Conservation (phyloP, 1,140 invertebrate genomes). For the Bombus waltoni region DNA sequence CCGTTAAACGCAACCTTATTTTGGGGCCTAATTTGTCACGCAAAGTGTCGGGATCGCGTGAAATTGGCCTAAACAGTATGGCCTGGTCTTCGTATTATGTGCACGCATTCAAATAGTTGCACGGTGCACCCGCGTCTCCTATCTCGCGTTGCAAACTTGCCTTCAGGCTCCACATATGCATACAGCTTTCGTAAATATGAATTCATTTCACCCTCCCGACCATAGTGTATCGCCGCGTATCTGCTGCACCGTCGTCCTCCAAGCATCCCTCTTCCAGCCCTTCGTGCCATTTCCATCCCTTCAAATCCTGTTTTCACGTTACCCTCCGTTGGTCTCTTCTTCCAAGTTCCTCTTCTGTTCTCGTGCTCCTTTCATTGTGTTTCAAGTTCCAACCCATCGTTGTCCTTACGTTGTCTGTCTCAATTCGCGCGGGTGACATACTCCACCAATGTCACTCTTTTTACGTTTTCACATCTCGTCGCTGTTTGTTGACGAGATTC, state of each 20-base stretch:
- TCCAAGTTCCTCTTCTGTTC: neutral
- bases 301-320: constrained; percentile 48
- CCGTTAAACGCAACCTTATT: neutral
- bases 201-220: constrained; percentile 47
- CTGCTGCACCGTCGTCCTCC: constrained; percentile 47
- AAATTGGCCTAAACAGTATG: constrained; percentile 33
- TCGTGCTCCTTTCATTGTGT: neutral
- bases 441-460: neutral
- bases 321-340: constrained; percentile 31
- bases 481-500: neutral
- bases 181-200: constrained; percentile 48
- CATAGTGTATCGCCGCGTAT: constrained; percentile 15
- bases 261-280: constrained; percentile 8
- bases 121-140: neutral
- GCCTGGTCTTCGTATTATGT: neutral
- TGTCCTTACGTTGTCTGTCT: neutral
- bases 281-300: neutral
- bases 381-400: neutral
- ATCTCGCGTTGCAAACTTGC: constrained; percentile 27
- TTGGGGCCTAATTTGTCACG: constrained; percentile 15
- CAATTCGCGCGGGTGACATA: neutral
- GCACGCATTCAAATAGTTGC: neutral
- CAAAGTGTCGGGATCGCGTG: constrained; percentile 25
- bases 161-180: constrained; percentile 54
- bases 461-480: neutral